A percentile compares a stretch with the other conserved stretches of the same genome.
These are phyloP conservation scores for Dendrophyllia cribrosa DNA, from an alignment of 64 coral and sea anemone genomes.

Conservation along the genomic window DNA sequence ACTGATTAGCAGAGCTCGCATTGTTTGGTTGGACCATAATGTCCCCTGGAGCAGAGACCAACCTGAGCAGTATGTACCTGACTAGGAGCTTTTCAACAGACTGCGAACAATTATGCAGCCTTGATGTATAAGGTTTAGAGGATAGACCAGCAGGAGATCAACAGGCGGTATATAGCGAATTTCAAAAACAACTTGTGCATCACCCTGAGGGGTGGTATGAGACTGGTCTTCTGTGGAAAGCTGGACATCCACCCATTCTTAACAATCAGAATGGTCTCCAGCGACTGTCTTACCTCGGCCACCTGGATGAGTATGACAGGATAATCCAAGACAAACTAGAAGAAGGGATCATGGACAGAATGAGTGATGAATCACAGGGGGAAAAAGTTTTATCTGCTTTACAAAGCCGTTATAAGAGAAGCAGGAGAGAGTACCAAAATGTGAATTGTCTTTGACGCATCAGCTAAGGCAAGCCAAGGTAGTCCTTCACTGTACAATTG, in stretches of 20 bases:
- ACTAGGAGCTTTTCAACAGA: too few relatives aligned
- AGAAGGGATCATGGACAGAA: slow-evolving; percentile 55
- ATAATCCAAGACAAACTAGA: slow-evolving; percentile 39
- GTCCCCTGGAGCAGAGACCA: too few relatives aligned
- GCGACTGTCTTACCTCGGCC: slow-evolving; percentile 7
- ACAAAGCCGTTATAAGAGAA: not conserved
- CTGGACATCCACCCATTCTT: not conserved
- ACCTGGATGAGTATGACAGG: slow-evolving; percentile 9
- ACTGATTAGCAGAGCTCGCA: too few relatives aligned
- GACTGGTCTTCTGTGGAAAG: slow-evolving; percentile 22
- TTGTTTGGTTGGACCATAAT: too few relatives aligned
- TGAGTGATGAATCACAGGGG: not conserved
- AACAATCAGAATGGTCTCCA: slow-evolving; percentile 44
- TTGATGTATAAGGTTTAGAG: slow-evolving; percentile 38
- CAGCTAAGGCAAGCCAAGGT: not conserved
- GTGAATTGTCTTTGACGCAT: not conserved
- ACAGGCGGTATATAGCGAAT: slow-evolving; percentile 23
- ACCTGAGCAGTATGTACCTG: too few relatives aligned
- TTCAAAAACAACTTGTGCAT: slow-evolving; percentile 13
- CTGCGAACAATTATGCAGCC: too few relatives aligned
- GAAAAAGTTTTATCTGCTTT: not conserved
- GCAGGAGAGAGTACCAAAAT: not conserved
- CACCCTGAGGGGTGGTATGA: slow-evolving; percentile 31
- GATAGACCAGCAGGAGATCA: slow-evolving; percentile 29
- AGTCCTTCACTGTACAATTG: too few relatives aligned